Evolutionary conservation across 2,797 vertebrate genomes (phyloP), one percentile per base, ranked within the genome.

Genomic region (Euphonia xanthogaster): DNA sequence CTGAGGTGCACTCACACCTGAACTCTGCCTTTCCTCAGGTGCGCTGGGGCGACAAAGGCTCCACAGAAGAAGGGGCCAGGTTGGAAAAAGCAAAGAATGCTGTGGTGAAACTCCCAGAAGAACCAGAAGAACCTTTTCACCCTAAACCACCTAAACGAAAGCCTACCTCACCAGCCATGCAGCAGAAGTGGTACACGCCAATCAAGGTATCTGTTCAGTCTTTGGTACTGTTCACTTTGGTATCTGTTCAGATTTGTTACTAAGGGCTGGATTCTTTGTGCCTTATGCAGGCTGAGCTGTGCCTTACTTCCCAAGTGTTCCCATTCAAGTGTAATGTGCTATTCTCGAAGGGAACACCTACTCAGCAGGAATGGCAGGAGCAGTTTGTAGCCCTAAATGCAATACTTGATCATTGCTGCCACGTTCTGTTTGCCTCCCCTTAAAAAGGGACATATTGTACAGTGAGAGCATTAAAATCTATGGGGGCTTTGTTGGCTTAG

Each of bases 81-180:
- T 95, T 99, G 90, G 99, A 99, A 96, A 99, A 98, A 93, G 99
- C 99, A 57, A 99, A 99, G 98, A 99, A 99, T 39, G 99, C 99
- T 50, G 97, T 98, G 65, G 98, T 99, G 60, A 99, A 97, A n/a
- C 77, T 99, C 39, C 98, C 98, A 6, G 99, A 99, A 94, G 98
- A 99, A 31, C 28, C 80, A 16, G 98, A 99, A 33, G 98, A 98
- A 70, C 98, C 98, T 2, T 83, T 98, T 93, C 95, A 97, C 53
- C 98, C 97, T 16, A 98, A 97, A 62, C 96, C 98, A 44, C 91
- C 97, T 1, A 97, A 97, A 74, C 42, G 98, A 12, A 96, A 98
- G 66, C 86, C 98, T 86, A 88, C 94, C 42, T 93, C 95, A 97
- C 97, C 96, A 70, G 93, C 81, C 39, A 40, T 95, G 7, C 98